A percentile compares a stretch with the other conserved stretches of the same genome.
Evolutionary conservation across 2,888 invertebrate genomes (phyloP).

Genomic region (Halictus quadricinctus): DNA sequence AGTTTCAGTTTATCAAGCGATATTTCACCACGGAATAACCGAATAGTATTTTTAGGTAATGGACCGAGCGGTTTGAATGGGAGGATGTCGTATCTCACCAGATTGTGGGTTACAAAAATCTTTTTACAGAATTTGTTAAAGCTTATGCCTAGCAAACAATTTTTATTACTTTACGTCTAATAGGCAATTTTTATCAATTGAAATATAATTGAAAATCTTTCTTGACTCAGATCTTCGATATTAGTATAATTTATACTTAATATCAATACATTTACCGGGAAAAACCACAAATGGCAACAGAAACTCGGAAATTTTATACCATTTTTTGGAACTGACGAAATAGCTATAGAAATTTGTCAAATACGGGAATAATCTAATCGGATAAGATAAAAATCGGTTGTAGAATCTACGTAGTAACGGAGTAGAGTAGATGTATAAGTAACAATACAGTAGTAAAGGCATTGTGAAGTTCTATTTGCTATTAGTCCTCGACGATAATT

Average conservation of each 20-base stretch:
- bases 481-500: not conserved
- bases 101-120: not conserved
- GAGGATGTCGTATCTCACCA: not conserved
- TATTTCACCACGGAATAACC: not conserved
- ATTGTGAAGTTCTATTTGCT: not conserved
- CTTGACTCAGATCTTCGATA: not conserved
- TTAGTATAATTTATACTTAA: not conserved
- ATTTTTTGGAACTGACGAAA: not conserved
- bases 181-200: too few species aligned
- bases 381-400: conserved; percentile 10
- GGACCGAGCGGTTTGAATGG: not conserved
- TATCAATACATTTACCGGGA: not conserved
- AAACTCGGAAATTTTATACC: not conserved
- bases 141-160: not conserved
- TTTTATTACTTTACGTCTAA: not conserved
- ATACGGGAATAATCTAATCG: conserved; percentile 13
- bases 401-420: not conserved
- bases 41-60: not conserved
- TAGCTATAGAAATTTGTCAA: not conserved
- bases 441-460: not conserved
- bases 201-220: not conserved
- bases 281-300: not conserved
- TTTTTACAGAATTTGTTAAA: not conserved
- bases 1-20: not conserved
- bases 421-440: not conserved